Percentiles rank a stretch among this genome's conserved stretches.
Evolutionary conservation across 2,888 invertebrate species (phyloP).

Genomic region (Metacarcinus magister): DNA sequence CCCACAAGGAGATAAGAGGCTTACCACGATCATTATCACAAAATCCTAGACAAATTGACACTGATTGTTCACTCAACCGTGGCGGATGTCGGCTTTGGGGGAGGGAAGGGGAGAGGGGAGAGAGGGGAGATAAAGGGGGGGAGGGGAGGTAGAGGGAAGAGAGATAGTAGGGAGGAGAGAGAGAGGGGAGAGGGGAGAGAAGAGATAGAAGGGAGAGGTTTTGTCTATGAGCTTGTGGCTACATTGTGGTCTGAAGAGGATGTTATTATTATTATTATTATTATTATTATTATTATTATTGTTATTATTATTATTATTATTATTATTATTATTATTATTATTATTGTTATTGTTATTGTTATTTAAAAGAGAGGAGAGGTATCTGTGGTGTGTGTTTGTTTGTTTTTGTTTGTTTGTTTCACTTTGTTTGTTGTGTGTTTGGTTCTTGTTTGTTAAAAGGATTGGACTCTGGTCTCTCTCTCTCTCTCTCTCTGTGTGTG

Average conservation of each 20-base stretch:
- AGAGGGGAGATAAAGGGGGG: background rate
- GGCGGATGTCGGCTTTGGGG: background rate
- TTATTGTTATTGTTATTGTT: too few species aligned
- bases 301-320: too few species aligned
- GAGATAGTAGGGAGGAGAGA: background rate
- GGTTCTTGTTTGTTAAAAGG: background rate
- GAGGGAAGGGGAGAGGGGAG: background rate
- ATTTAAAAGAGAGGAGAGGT: background rate
- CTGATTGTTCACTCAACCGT: slow-evolving; percentile 76
- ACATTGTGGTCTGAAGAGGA: background rate
- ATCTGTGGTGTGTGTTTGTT: too few species aligned
- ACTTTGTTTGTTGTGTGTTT: background rate
- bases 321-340: too few species aligned
- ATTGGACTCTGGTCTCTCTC: background rate
- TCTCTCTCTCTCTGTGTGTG: too few species aligned
- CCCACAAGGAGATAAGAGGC: slow-evolving; percentile 66
- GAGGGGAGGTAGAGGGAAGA: background rate
- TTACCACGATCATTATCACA: slow-evolving; percentile 77
- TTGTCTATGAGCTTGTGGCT: background rate
- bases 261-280: too few species aligned
- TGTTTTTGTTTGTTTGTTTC: background rate
- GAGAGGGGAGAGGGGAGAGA: too few species aligned
- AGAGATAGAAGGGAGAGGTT: background rate
- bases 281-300: too few species aligned
- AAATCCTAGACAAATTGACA: slow-evolving; percentile 80